Evolutionary conservation across 2,888 invertebrate species (phyloP).

Genomic region (Protodeltote pygarga): DNA sequence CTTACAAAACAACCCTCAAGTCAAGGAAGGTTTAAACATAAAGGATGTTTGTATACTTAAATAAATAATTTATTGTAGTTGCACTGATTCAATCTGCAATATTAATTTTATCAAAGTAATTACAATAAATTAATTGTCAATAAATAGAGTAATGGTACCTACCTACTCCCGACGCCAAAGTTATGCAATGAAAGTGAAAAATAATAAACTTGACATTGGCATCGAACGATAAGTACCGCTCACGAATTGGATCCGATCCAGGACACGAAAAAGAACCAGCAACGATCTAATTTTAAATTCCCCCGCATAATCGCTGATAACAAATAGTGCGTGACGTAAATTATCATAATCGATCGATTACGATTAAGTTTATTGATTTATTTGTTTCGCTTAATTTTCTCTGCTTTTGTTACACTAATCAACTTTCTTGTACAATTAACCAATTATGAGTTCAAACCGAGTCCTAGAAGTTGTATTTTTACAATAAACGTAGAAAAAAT

Average conservation of each 20-base stretch:
- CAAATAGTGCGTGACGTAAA: slow-evolving; percentile 38
- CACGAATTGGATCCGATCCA: slow-evolving; percentile 71
- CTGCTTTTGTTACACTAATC: no score
- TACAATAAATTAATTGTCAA: neutral
- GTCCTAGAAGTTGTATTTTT: no score
- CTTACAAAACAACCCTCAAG: slow-evolving; percentile 31
- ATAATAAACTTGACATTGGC: slow-evolving; percentile 77
- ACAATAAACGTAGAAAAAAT: no score
- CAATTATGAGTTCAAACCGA: no score
- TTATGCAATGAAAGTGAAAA: slow-evolving; percentile 71
- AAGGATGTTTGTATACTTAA: no score
- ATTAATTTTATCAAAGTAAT: neutral
- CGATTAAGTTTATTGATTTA: slow-evolving; percentile 20
- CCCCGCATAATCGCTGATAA: slow-evolving; percentile 44
- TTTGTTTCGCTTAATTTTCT: neutral
- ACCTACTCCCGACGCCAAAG: slow-evolving; percentile 20
- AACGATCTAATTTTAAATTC: slow-evolving; percentile 70
- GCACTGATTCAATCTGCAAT: neutral
- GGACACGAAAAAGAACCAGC: slow-evolving; percentile 62
- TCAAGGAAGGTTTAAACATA: no score
- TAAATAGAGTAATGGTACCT: slow-evolving; percentile 16
- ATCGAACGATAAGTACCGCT: slow-evolving; percentile 47
- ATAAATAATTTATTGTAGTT: no score
- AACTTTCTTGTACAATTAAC: no score
- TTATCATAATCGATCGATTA: slow-evolving; percentile 55